Percentiles rank a stretch among this genome's conserved stretches.
phyloP scores from a whole-genome alignment of 2,888 invertebrate species.

The Ectobius pallidus region DNA sequence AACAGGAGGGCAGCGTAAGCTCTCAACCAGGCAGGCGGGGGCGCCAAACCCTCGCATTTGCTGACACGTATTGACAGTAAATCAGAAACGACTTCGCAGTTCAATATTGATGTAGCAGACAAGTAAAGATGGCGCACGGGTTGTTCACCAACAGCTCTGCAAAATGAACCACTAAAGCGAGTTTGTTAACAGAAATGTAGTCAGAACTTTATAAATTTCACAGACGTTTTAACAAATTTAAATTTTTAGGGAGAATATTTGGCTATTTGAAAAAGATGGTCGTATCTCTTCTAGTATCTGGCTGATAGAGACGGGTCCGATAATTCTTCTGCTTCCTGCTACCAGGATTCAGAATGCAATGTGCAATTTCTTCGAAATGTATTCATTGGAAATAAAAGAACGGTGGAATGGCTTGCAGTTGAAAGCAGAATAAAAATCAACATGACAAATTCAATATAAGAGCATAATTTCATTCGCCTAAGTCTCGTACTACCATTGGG shows the following conservation, averaged over 20 bases:
- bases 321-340: too few relatives aligned
- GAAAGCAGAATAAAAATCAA: too few relatives aligned
- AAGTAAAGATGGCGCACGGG: not conserved
- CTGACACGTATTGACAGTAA: slow-evolving; percentile 16
- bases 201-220: not conserved
- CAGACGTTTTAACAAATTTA: not conserved
- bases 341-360: too few relatives aligned
- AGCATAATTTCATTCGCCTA: too few relatives aligned
- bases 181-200: not conserved
- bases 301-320: too few relatives aligned
- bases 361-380: too few relatives aligned
- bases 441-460: too few relatives aligned
- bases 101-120: slow-evolving; percentile 6
- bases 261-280: too few relatives aligned
- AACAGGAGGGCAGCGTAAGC: not conserved
- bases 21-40: not conserved
- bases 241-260: not conserved
- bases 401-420: too few relatives aligned
- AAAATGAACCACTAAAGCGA: not conserved
- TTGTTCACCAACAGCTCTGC: not conserved
- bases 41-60: not conserved
- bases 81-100: not conserved
- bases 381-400: too few relatives aligned
- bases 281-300: too few relatives aligned
- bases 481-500: too few relatives aligned